Conservation (phyloP, 2,888 invertebrate genomes). For the Coleophora flavipennella region DNA sequence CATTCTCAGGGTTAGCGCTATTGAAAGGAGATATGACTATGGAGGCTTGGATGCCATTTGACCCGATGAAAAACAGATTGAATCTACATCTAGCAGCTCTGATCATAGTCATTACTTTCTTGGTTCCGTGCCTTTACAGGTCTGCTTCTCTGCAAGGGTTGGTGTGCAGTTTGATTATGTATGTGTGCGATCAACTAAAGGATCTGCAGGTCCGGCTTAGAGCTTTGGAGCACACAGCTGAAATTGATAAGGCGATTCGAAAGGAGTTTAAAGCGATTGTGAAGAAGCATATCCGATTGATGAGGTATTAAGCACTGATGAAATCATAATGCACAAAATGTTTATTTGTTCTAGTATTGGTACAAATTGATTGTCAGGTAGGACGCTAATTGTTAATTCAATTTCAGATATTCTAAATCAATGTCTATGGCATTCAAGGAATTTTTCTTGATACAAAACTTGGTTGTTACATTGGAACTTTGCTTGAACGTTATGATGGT, state of each 20-base stretch:
- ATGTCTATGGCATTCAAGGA: slow-evolving; percentile 41
- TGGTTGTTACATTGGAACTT: slow-evolving; percentile 47
- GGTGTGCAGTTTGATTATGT: slow-evolving; percentile 47
- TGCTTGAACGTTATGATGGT: slow-evolving; percentile 53
- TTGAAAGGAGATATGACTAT: slow-evolving; percentile 38
- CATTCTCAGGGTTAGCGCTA: slow-evolving; percentile 30
- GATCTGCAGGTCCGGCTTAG: slow-evolving; percentile 35
- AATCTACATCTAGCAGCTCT: slow-evolving; percentile 33
- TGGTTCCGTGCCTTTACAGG: slow-evolving; percentile 33
- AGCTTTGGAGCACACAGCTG: slow-evolving; percentile 25
- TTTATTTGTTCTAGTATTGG: background rate
- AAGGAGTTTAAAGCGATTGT: slow-evolving; percentile 34
- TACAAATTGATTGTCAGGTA: background rate
- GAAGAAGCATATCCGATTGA: slow-evolving; percentile 46
- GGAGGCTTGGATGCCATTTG: slow-evolving; percentile 55
- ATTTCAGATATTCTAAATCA: slow-evolving; percentile 35
- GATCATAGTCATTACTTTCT: slow-evolving; percentile 27
- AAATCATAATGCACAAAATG: background rate
- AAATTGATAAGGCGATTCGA: slow-evolving; percentile 23
- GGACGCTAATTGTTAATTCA: background rate
- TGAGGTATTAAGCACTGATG: slow-evolving; percentile 35
- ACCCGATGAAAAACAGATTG: slow-evolving; percentile 30
- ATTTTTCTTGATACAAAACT: slow-evolving; percentile 52
- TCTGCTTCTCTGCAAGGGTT: slow-evolving; percentile 49
- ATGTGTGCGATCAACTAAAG: slow-evolving; percentile 49